phyloP scores from a whole-genome alignment of 2,888 invertebrate species.

The Lepidochrysops patricia region DNA sequence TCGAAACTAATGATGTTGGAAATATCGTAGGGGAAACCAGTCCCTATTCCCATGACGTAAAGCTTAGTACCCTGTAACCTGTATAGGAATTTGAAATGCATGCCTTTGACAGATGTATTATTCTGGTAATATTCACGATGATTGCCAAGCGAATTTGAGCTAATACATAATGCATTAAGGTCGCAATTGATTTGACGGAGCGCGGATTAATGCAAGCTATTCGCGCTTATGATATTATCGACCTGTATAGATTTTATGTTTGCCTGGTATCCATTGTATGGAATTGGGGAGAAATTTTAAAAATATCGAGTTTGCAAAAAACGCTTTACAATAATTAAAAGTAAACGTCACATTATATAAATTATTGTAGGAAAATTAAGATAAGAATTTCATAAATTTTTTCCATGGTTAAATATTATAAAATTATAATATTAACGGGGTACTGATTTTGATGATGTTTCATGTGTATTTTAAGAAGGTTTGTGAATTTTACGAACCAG shows the following conservation, averaged over 20 bases:
- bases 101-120: conserved; percentile 43
- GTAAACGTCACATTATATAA: too few species aligned
- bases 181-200: not conserved
- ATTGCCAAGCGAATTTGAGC: not conserved
- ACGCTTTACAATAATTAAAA: too few species aligned
- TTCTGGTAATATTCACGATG: conserved; percentile 21
- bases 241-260: not conserved
- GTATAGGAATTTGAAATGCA: conserved; percentile 21
- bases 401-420: too few species aligned
- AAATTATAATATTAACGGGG: too few species aligned
- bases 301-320: too few species aligned
- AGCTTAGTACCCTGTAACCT: conserved; percentile 21
- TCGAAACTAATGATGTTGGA: conserved; percentile 42
- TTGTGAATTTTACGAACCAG: too few species aligned
- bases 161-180: not conserved
- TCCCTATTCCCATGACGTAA: conserved; percentile 17
- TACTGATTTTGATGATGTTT: too few species aligned
- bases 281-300: not conserved
- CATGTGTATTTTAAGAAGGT: too few species aligned
- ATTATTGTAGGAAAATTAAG: too few species aligned
- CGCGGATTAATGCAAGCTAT: not conserved
- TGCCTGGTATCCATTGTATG: not conserved
- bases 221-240: not conserved
- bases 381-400: too few species aligned
- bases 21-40: not conserved